These are phyloP conservation scores for Barnardius zonarius DNA, from an alignment of 2,113 vertebrate species.

Conservation along the genomic window DNA sequence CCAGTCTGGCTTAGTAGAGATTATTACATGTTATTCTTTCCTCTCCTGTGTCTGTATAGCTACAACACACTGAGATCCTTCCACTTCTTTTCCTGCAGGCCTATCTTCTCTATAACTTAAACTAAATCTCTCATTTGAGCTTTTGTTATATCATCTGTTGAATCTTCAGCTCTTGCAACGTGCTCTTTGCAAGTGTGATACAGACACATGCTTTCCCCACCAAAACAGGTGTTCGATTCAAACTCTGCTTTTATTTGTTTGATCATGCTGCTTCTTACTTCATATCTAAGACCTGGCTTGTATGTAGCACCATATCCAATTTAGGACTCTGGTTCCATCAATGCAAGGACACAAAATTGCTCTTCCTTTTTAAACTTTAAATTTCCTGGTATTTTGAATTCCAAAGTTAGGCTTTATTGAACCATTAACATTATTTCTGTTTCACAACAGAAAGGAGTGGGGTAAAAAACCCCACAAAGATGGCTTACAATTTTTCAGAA, in stretches of 20 bases:
- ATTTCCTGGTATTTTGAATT: background rate
- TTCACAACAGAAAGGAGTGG: background rate
- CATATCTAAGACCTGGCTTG: background rate
- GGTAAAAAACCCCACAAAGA: background rate
- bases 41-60: background rate
- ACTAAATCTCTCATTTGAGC: background rate
- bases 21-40: background rate
- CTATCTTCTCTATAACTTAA: background rate
- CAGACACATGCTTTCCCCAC: background rate
- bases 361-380: background rate
- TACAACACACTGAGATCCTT: background rate
- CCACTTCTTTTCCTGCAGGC: background rate
- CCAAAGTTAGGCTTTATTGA: background rate
- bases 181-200: background rate
- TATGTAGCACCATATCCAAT: background rate
- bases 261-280: background rate
- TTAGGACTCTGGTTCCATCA: background rate
- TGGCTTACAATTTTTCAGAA: background rate
- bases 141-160: background rate
- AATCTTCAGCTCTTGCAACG: background rate
- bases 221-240: background rate
- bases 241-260: background rate
- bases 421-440: background rate
- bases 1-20: background rate
- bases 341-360: background rate